Evolutionary conservation across 2,888 invertebrate species (phyloP).

Genomic region (Holacanthella duospinosa): DNA sequence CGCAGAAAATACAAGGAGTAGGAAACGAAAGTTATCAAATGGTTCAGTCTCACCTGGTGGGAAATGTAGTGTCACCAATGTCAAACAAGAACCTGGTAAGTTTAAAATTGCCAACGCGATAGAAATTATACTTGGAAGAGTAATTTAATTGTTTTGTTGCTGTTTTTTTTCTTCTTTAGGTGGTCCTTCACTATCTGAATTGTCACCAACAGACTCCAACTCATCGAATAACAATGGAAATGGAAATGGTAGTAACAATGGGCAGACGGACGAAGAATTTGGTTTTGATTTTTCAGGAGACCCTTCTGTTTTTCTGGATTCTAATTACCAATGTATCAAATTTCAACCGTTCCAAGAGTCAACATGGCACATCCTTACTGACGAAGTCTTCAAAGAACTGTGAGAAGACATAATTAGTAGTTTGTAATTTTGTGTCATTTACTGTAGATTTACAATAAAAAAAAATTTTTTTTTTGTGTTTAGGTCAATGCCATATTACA

Average conservation of each 20-base stretch:
- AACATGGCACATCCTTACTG: constrained; percentile 73
- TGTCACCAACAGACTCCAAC: constrained; percentile 42
- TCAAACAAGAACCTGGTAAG: constrained; percentile 70
- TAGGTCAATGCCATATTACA: constrained; percentile 66
- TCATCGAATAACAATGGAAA: constrained; percentile 38
- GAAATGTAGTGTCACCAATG: constrained; percentile 49
- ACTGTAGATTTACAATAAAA: no score
- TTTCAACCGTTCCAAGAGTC: constrained; percentile 76
- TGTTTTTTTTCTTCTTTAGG: no score
- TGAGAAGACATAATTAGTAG: constrained; percentile 45
- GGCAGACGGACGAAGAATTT: constrained; percentile 50
- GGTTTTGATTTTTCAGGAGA: constrained; percentile 43
- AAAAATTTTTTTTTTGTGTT: no score
- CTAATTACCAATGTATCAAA: constrained; percentile 74
- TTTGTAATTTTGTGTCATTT: no score
- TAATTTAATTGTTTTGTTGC: no score
- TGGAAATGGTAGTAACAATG: constrained; percentile 37
- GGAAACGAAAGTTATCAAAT: constrained; percentile 57
- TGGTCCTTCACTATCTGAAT: constrained; percentile 36
- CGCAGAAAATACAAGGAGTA: constrained; percentile 44
- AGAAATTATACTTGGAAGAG: no score
- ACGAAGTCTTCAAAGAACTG: constrained; percentile 78
- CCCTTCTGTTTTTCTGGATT: constrained; percentile 43
- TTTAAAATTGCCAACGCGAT: neutral
- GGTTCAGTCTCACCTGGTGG: constrained; percentile 37